Base-by-base conservation (phyloP, 2,888 invertebrate species). In the Nomada hirtipes region DNA sequence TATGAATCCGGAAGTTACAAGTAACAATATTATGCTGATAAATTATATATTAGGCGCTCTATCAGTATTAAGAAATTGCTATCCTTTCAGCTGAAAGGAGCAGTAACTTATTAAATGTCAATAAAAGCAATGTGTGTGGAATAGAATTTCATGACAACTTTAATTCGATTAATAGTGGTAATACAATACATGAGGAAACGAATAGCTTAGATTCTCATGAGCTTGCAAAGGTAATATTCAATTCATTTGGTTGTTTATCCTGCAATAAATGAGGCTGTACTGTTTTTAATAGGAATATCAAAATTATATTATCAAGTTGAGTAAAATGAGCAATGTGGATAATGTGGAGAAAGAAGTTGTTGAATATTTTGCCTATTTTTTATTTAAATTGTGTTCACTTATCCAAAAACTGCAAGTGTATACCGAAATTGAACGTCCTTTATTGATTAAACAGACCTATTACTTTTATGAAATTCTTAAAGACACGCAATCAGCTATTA, bases 341-440 rank as follows among this genome's bases (percentile, higher is more conserved):
- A 55, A 82, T 29, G 68, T 75, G 60, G 85, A 87, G 42, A 81
- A 84, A 67, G 67, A 73, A 13, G 68, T 89, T 4, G 67, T 86
- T 3, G 26, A 76, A 42, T 83, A 86, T 50, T 61, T 85, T 20
- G 64, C 79, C 47, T 64, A 78, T 20, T 84, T 84, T 1, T 64
- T 81, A 52, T 76, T 74, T 4, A 88, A 84, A 70, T 82, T 90
- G 29, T 76, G 81, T 50, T 84, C 79, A 18, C 88, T 91, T 74
- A 82, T 77, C 52, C 53, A 84, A 36, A 74, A 88, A 53, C 79
- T 90, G 29, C 82, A 88, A 69, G 71, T 85, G 29, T 90, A 89
- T 42, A 44, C 44, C 20, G 80, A 83, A 67, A 72, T 81, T 18
- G 89, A 90, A 78, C 87, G 90, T 9, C 78, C 79, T 9, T 18